Conservation (phyloP, 2,888 invertebrate species). For the Cinara cedri region DNA sequence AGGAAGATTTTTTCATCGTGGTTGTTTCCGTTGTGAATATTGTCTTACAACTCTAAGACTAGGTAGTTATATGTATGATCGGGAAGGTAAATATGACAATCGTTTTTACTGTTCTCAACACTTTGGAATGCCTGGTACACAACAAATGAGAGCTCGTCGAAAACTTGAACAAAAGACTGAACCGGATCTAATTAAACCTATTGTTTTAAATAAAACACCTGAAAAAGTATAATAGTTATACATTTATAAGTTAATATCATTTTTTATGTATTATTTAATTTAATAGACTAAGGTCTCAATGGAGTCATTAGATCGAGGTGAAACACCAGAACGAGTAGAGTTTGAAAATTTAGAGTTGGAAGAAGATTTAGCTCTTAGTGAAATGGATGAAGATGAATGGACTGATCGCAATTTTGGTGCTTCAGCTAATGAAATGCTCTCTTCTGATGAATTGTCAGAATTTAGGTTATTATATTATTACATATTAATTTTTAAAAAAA, state of each 20-base stretch:
- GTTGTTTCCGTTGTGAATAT: constrained; percentile 93
- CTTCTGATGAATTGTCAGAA: constrained; percentile 66
- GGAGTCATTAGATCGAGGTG: constrained; percentile 59
- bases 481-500: background rate
- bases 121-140: constrained; percentile 70
- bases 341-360: constrained; percentile 71
- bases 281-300: constrained; percentile 40
- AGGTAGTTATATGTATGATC: constrained; percentile 77
- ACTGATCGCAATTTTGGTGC: constrained; percentile 91
- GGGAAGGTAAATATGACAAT: constrained; percentile 72
- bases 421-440: constrained; percentile 68
- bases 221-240: constrained; percentile 27
- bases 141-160: constrained; percentile 58
- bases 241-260: background rate
- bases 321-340: constrained; percentile 79
- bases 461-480: constrained; percentile 51
- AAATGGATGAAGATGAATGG: constrained; percentile 95
- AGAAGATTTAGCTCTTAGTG: constrained; percentile 67
- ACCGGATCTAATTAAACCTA: constrained; percentile 46
- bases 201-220: constrained; percentile 19
- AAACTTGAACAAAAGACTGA: constrained; percentile 55
- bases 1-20: constrained; percentile 88
- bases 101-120: constrained; percentile 80
- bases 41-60: constrained; percentile 84
- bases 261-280: constrained; percentile 22